phyloP scores from a whole-genome alignment of 2,113 vertebrate species.

The Aegotheles bennettii region DNA sequence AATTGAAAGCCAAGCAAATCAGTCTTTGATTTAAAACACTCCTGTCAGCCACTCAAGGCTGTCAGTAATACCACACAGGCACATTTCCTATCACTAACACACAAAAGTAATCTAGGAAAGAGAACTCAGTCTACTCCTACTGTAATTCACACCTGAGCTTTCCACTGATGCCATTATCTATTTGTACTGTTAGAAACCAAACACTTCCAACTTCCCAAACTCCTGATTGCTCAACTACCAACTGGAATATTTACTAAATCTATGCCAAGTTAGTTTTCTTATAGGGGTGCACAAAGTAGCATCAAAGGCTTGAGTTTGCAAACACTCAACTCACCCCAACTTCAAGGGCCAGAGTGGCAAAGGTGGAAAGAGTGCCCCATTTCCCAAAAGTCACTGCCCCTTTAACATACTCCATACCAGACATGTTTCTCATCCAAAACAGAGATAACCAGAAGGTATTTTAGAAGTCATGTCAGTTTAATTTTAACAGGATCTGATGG shows the following conservation, averaged over 20 bases:
- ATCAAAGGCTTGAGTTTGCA: neutral
- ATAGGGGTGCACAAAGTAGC: neutral
- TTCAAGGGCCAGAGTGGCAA: neutral
- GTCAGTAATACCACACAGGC: neutral
- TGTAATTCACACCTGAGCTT: neutral
- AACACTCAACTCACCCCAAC: neutral
- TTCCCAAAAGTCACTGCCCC: neutral
- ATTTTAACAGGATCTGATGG: neutral
- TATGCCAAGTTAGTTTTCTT: neutral
- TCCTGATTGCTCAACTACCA: neutral
- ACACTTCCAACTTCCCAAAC: neutral
- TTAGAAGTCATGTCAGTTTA: neutral
- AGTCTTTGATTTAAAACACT: neutral
- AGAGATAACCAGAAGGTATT: neutral
- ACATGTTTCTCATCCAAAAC: neutral
- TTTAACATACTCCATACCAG: neutral
- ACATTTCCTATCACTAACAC: neutral
- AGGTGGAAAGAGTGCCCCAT: fast-evolving
- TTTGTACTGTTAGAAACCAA: neutral
- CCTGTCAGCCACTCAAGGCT: neutral
- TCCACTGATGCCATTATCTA: neutral
- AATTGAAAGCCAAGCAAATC: neutral
- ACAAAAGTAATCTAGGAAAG: neutral
- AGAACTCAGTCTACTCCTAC: neutral
- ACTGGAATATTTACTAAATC: neutral